Conservation (phyloP, 2,113 vertebrate genomes). For the Mixornis gularis region DNA sequence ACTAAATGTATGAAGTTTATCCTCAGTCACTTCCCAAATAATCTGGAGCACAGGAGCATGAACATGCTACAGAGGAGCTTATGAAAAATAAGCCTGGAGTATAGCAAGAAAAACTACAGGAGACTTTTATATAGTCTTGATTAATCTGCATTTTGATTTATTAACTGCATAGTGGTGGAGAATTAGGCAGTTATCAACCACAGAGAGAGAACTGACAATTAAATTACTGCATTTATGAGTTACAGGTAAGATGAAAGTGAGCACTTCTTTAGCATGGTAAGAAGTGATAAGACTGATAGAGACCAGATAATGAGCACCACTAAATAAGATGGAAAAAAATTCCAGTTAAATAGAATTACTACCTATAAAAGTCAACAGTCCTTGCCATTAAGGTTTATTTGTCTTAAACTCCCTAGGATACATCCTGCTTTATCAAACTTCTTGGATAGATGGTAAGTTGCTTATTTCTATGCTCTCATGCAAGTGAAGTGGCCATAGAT, state of each 20-base stretch:
- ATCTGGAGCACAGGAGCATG: background rate
- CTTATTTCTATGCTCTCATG: background rate
- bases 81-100: background rate
- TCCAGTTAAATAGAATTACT: slow-evolving; percentile 7
- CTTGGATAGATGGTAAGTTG: background rate
- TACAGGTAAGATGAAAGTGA: background rate
- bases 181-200: background rate
- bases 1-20: background rate
- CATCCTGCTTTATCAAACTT: background rate
- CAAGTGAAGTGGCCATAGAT: background rate
- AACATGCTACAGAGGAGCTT: background rate
- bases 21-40: background rate
- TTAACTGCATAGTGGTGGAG: background rate
- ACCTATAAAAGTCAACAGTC: background rate
- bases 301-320: background rate
- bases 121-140: background rate
- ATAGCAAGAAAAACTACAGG: background rate
- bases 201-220: background rate
- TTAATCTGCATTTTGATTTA: background rate
- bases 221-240: background rate
- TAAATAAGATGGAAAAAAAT: background rate
- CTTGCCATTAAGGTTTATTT: background rate
- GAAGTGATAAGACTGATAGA: background rate
- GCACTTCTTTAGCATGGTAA: background rate
- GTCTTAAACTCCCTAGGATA: background rate